Percentiles rank a stretch among this genome's conserved stretches.
Evolutionary conservation across 1,140 invertebrate genomes (phyloP).

Genomic region (Diabrotica virgifera): DNA sequence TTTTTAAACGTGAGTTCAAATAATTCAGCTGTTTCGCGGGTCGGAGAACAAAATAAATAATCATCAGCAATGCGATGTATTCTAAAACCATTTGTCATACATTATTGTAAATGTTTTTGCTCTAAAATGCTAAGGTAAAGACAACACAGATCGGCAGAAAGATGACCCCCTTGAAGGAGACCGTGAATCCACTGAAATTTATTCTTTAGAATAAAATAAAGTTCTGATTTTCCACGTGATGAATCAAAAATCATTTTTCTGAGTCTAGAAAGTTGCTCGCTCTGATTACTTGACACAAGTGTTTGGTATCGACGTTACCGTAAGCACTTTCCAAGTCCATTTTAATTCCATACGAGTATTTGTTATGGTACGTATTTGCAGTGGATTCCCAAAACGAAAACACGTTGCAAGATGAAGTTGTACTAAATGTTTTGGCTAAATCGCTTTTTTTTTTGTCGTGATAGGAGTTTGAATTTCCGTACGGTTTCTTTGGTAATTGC

Average conservation of each 20-base stretch:
- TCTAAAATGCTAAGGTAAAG: constrained; percentile 21
- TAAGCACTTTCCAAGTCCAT: constrained; percentile 22
- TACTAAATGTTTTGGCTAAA: constrained; percentile 10
- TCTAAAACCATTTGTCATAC: constrained; percentile 5
- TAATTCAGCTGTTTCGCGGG: neutral
- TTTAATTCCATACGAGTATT: constrained; percentile 18
- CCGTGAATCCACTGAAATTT: constrained; percentile 25
- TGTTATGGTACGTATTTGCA: neutral
- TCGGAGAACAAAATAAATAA: constrained; percentile 21
- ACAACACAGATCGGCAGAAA: constrained; percentile 23
- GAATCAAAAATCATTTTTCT: constrained; percentile 13
- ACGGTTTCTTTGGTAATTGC: constrained; percentile 3
- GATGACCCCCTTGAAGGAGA: constrained; percentile 21
- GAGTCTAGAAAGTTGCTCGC: neutral
- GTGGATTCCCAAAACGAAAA: constrained; percentile 10
- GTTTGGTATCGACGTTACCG: constrained; percentile 17
- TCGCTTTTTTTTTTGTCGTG: constrained; percentile 11
- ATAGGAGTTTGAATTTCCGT: constrained; percentile 9
- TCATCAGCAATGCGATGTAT: constrained; percentile 23
- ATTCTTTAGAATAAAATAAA: constrained; percentile 12
- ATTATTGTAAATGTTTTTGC: constrained; percentile 8
- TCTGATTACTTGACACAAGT: constrained; percentile 7
- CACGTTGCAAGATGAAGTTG: neutral
- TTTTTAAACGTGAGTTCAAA: constrained; percentile 1
- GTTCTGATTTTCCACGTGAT: constrained; percentile 20